Evolutionary conservation across 2,113 vertebrate species (phyloP), one percentile per base, ranked within the genome.

Genomic region (Cyrtonyx montezumae): DNA sequence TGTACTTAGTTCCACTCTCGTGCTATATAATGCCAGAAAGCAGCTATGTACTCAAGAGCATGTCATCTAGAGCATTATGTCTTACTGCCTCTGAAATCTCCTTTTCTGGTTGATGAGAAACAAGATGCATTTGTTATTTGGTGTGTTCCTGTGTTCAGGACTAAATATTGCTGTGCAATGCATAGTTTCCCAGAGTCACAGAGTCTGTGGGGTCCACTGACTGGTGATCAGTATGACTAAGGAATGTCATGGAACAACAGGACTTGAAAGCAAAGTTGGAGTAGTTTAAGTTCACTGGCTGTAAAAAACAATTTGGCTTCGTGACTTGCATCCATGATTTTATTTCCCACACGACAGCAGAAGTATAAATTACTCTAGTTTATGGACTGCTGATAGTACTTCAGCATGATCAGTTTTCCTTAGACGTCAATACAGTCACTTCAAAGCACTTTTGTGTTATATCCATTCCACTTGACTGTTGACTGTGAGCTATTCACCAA

Each of bases 101-200:
- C 67, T 91, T 93, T 90, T 83, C 79, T 82, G 40, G 36, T 53
- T 69, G 63, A 30, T 5, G 30, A 77, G 68, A 87, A 87, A 10
- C 42, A 59, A 81, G 67, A 93, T 65, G 19, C 1, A 1, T 85
- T 76, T 90, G 13, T 90, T 90, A 58, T 23, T 62, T 48, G 34
- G 13, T 89, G 40, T 71, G 81, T 79, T 56, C 53, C 32, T 32
- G 28, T 45, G 45, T 83, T 79, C 36, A 62, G 81, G 63, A 51
- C 45, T 73, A 75, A 79, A 48, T 87, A 53, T n/a, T 90, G 53
- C 59, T 90, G 30, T 91, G 45, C 10, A 43, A 22, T 87, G 49
- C 79, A 73, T 84, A 91, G 48, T 93, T 95, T 96, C 82, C 63
- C 88, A 88, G 85, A 61, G 71, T 61, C 17, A 1, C 15, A 30